phyloP scores from a whole-genome alignment of 2,797 vertebrate species.

The Sebastes baramenuke region DNA sequence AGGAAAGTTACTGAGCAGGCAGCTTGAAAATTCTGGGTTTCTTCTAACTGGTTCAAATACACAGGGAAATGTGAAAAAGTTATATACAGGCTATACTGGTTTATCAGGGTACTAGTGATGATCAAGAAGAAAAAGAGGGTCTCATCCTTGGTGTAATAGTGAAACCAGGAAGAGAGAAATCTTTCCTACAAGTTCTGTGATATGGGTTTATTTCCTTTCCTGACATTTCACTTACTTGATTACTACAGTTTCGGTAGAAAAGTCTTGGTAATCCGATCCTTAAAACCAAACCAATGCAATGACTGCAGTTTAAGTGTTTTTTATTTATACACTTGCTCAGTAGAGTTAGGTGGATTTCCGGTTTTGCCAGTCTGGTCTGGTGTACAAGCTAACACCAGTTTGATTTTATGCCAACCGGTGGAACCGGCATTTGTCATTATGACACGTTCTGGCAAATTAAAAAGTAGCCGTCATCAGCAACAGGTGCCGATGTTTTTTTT shows the following conservation, averaged over 20 bases:
- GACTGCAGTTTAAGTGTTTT: background rate
- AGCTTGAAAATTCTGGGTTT: slow-evolving; percentile 11
- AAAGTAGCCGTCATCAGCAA: too few species aligned
- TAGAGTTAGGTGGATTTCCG: too few species aligned
- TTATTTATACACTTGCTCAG: too few species aligned
- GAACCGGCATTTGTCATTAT: too few species aligned
- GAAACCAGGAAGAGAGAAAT: background rate
- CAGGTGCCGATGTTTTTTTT: too few species aligned
- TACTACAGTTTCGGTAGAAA: background rate
- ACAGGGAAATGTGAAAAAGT: background rate
- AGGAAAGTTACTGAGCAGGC: slow-evolving; percentile 17
- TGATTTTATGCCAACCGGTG: too few species aligned
- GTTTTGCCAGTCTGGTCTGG: too few species aligned
- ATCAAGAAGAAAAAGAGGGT: background rate
- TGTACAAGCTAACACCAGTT: too few species aligned
- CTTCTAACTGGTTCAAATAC: background rate
- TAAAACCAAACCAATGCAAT: background rate
- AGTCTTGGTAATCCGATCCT: background rate
- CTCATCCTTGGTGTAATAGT: background rate
- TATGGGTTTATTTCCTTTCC: background rate
- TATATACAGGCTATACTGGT: background rate
- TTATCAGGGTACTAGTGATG: background rate
- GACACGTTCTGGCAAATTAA: too few species aligned
- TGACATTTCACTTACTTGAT: background rate
- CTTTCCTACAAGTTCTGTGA: background rate